Evolutionary conservation across 2,113 vertebrate genomes (phyloP), one percentile per base, ranked within the genome.

Genomic region (Labeo rohita): DNA sequence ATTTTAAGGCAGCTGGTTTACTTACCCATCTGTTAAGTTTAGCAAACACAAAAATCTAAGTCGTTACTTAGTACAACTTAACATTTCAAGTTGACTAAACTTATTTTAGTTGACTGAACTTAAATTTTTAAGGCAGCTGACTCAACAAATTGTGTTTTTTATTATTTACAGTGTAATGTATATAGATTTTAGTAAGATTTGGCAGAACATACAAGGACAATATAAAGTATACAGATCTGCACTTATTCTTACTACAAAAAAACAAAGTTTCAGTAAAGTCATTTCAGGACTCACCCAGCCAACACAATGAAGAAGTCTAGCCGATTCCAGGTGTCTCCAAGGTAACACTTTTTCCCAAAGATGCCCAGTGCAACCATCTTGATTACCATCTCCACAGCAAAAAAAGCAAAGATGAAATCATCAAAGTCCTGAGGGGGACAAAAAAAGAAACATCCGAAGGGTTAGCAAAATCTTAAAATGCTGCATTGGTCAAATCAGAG

Each of bases 341-440:
- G 95, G 93, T 99, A 99, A 93, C 98, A 99, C 87, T 98, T 98
- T 94, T 98, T 98, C 84, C 98, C 98, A 78, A 98, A 99, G 92
- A 99, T 99, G 84, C 98, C 98, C 92, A 99, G 93, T 0, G 98
- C 98, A 0, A 99, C 96, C 98, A 99, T 99, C 93, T 99, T 99
- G 89, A 99, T 94, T 5, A 99, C 96, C 98, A 99, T 99, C 95
- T 99, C 98, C 92, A 99, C 96, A 0, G 98, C 98, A 45, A 99
- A 99, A 95, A 99, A 99, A 61, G 97, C 97, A 92, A 99, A 99
- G 95, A 99, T 99, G 95, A 99, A 99, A 94, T 99, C 97, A 8
- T 99, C 98, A 3, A 99, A 99, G 90, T 96, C 96, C 98, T 99
- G 34, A 49, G 45, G 81, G 76, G 39, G 39, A n/a, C n/a, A n/a